Conservation (phyloP, 2,888 invertebrate genomes). For the Xestia rhomboidea region DNA sequence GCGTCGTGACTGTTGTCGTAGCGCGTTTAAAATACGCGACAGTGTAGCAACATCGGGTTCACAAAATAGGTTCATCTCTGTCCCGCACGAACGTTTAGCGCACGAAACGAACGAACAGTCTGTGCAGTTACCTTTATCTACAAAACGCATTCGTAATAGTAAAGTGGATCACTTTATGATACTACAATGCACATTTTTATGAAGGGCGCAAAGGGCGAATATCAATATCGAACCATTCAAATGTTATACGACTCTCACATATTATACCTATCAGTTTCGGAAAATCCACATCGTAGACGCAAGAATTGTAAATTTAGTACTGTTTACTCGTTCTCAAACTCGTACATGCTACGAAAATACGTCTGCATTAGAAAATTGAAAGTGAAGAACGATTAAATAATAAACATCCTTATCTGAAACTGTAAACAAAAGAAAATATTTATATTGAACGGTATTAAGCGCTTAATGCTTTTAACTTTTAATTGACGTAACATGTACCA, state of each 20-base stretch:
- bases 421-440: slow-evolving; percentile 73
- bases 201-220: slow-evolving; percentile 73
- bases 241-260: slow-evolving; percentile 66
- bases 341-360: slow-evolving; percentile 71
- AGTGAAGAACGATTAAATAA: slow-evolving; percentile 73
- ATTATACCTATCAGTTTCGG: slow-evolving; percentile 47
- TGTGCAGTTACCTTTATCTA: slow-evolving; percentile 72
- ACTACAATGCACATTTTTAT: slow-evolving; percentile 77
- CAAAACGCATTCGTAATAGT: slow-evolving; percentile 81
- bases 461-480: slow-evolving; percentile 77
- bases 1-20: slow-evolving; percentile 81
- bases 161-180: slow-evolving; percentile 80
- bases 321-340: slow-evolving; percentile 71
- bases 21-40: slow-evolving; percentile 81
- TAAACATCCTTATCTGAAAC: slow-evolving; percentile 69
- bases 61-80: slow-evolving; percentile 75
- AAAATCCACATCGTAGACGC: slow-evolving; percentile 57
- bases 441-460: slow-evolving; percentile 71
- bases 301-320: slow-evolving; percentile 68
- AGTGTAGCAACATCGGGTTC: slow-evolving; percentile 66
- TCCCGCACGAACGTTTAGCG: slow-evolving; percentile 68
- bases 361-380: slow-evolving; percentile 74
- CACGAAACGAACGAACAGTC: slow-evolving; percentile 71
- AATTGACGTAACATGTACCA: slow-evolving; percentile 72
- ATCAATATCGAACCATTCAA: slow-evolving; percentile 67